Conservation (phyloP, 2,797 vertebrate genomes). For the Esox lucius region DNA sequence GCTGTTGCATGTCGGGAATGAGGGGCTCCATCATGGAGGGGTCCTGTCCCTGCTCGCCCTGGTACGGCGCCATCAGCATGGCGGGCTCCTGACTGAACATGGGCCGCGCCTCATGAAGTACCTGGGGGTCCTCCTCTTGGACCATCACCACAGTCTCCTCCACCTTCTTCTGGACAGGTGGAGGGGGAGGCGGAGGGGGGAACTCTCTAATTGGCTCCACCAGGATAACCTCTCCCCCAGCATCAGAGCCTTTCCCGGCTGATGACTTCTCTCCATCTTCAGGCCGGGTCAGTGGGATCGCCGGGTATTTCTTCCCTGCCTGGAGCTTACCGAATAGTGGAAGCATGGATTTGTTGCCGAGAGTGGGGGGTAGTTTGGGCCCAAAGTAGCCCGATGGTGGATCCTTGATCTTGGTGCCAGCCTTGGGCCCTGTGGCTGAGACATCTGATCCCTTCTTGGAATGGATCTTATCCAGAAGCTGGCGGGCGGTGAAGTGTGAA, state of each 20-base stretch:
- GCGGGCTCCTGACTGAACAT: conserved; percentile 74
- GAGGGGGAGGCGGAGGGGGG: conserved; percentile 76
- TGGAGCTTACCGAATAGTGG: conserved; percentile 95
- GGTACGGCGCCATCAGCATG: conserved; percentile 71
- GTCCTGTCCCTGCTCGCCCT: conserved; percentile 75
- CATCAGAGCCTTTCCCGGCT: conserved; percentile 64
- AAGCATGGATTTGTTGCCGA: conserved; percentile 89
- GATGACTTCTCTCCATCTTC: conserved; percentile 78
- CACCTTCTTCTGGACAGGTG: conserved; percentile 69
- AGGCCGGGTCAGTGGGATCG: conserved; percentile 74
- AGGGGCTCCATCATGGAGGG: conserved; percentile 80
- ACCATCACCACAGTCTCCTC: conserved; percentile 59
- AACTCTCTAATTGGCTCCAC: conserved; percentile 81
- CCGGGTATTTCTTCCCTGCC: conserved; percentile 79
- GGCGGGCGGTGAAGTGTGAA: conserved; percentile 81
- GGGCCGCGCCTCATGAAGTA: conserved; percentile 61
- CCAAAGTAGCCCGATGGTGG: conserved; percentile 98
- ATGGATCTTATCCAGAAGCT: conserved; percentile 92
- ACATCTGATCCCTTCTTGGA: conserved; percentile 82
- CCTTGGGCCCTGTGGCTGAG: conserved; percentile 73
- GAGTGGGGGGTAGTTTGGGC: conserved; percentile 90
- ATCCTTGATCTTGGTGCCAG: conserved; percentile 92
- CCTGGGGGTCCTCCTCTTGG: conserved; percentile 66
- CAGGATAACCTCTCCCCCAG: conserved; percentile 73
- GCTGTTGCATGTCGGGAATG: conserved; percentile 75